Percentiles rank a stretch among this genome's conserved stretches.
phyloP scores from a whole-genome alignment of 2,797 vertebrate genomes.

The Balearica regulorum region DNA sequence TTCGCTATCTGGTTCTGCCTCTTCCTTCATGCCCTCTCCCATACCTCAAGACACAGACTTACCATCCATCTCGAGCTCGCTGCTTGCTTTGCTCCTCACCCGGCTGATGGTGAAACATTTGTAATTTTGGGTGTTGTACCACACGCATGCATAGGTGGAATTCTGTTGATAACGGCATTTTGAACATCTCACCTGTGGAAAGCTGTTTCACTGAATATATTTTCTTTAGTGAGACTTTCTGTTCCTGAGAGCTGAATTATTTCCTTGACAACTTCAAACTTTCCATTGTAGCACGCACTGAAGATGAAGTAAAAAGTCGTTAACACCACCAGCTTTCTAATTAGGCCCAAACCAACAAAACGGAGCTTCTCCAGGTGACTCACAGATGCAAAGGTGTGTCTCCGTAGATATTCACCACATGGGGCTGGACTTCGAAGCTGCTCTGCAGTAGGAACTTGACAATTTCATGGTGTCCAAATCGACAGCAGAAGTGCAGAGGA shows the following conservation, averaged over 20 bases:
- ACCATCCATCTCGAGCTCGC: neutral
- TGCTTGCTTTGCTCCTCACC: neutral
- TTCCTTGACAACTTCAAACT: conserved; percentile 86
- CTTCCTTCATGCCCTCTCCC: neutral
- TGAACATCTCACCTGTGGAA: conserved; percentile 87
- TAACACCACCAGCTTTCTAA: neutral
- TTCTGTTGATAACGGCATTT: neutral
- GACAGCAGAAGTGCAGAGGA: conserved; percentile 92
- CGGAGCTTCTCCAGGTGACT: conserved; percentile 22
- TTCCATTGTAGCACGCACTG: conserved; percentile 93
- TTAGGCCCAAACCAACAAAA: fast-evolving
- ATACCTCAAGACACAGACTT: neutral
- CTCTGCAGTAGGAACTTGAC: conserved; percentile 86
- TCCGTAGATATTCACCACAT: conserved; percentile 93
- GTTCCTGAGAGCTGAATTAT: conserved; percentile 86
- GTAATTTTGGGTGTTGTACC: fast-evolving
- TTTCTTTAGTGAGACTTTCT: conserved; percentile 94
- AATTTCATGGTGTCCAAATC: conserved; percentile 87
- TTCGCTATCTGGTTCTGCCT: neutral
- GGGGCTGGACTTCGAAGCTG: conserved; percentile 83
- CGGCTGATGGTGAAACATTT: neutral
- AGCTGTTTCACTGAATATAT: conserved; percentile 95
- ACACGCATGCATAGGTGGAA: neutral
- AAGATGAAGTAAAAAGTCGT: neutral
- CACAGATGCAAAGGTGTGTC: conserved; percentile 92